Evolutionary conservation across 2,888 invertebrate genomes (phyloP).

Genomic region (Synergus gifuensis): DNA sequence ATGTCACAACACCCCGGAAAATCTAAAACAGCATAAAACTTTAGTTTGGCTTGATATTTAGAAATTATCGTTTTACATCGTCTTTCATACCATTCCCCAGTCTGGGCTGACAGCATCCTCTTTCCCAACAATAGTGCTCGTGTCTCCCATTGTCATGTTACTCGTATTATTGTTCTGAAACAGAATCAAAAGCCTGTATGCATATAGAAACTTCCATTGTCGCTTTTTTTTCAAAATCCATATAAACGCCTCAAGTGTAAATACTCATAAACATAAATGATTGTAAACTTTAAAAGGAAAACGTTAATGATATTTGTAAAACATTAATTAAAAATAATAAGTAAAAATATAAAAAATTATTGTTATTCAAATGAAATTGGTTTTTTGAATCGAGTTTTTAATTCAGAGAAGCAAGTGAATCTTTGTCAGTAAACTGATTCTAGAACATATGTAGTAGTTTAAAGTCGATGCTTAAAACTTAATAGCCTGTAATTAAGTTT

Average conservation of each 20-base stretch:
- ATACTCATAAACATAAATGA: neutral
- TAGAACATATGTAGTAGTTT: constrained; percentile 22
- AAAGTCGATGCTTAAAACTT: constrained; percentile 18
- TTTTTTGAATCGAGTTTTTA: neutral
- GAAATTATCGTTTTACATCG: constrained; percentile 44
- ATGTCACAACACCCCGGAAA: constrained; percentile 73
- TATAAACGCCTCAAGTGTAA: neutral
- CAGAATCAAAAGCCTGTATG: constrained; percentile 43
- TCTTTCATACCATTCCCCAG: constrained; percentile 74
- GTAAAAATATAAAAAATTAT: neutral
- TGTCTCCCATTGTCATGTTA: constrained; percentile 57
- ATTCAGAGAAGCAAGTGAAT: neutral
- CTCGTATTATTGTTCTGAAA: constrained; percentile 69
- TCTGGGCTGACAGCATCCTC: constrained; percentile 58
- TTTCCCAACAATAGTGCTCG: constrained; percentile 55
- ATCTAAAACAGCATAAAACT: constrained; percentile 66
- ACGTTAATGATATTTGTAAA: neutral
- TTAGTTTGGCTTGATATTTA: constrained; percentile 40
- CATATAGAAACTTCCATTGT: constrained; percentile 12
- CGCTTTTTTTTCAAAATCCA: neutral
- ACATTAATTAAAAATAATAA: no score
- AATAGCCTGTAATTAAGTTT: constrained; percentile 36
- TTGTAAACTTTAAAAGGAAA: neutral
- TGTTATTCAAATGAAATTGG: neutral
- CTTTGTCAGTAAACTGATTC: neutral